phyloP scores from a whole-genome alignment of 2,888 invertebrate genomes.

The Xylophagus ater region DNA sequence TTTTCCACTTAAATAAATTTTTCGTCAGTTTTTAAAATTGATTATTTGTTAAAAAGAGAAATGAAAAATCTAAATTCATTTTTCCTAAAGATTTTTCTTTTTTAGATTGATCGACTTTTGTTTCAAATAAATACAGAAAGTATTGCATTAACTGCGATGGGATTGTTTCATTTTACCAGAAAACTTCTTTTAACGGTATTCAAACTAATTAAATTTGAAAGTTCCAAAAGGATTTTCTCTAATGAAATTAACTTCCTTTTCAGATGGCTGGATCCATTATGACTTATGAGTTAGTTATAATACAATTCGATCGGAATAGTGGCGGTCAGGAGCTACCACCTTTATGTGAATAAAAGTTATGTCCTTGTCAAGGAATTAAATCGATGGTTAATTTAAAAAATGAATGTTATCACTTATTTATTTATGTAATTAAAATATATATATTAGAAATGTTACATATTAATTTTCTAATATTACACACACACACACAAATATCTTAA shows the following conservation, averaged over 20 bases:
- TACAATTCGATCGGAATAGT: conserved; percentile 40
- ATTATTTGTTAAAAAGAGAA: no score
- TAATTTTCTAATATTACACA: no score
- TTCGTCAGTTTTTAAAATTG: no score
- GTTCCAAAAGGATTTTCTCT: neutral
- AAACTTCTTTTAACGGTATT: conserved; percentile 48
- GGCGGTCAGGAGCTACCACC: conserved; percentile 5
- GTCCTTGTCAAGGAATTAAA: no score
- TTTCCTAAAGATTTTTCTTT: no score
- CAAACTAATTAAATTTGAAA: neutral
- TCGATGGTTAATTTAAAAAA: no score
- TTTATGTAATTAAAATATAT: no score
- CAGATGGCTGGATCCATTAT: conserved; percentile 51
- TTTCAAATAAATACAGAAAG: conserved; percentile 46
- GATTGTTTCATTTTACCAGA: conserved; percentile 48
- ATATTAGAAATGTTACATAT: no score
- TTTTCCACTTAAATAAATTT: no score
- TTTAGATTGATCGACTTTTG: conserved; percentile 49
- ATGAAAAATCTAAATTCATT: no score
- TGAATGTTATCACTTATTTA: no score
- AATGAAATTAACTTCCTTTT: conserved; percentile 19
- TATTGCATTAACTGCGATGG: conserved; percentile 50
- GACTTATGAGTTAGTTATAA: conserved; percentile 55
- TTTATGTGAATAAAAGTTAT: conserved; percentile 7
- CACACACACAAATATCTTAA: no score